These are phyloP conservation scores for Noctua janthina DNA, from an alignment of 2,888 invertebrate species.

Conservation along the genomic window DNA sequence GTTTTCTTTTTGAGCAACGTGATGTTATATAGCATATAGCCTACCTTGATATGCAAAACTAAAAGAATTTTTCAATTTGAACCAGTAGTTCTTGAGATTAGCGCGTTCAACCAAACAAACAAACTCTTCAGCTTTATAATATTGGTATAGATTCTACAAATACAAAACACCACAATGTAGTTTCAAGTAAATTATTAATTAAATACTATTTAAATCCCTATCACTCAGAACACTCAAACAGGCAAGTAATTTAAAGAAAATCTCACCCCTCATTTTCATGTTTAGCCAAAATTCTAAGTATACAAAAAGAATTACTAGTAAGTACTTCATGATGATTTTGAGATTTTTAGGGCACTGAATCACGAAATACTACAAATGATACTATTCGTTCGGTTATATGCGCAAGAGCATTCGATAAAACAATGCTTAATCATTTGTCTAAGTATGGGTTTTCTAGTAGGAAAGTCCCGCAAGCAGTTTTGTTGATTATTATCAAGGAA, in stretches of 20 bases:
- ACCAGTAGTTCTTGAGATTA: too few relatives aligned
- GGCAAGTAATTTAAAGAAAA: not conserved
- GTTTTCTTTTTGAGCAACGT: too few relatives aligned
- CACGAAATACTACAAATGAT: slow-evolving; percentile 1
- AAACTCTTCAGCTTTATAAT: too few relatives aligned
- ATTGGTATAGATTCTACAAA: not conserved
- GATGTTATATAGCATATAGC: too few relatives aligned
- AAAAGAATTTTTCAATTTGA: too few relatives aligned
- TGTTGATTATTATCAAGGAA: not conserved
- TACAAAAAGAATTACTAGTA: slow-evolving; percentile 69
- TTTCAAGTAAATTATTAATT: slow-evolving; percentile 29
- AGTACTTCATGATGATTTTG: slow-evolving; percentile 64
- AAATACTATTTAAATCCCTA: not conserved
- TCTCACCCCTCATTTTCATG: slow-evolving; percentile 83
- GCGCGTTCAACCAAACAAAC: too few relatives aligned
- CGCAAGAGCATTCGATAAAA: slow-evolving; percentile 31
- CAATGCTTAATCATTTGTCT: not conserved
- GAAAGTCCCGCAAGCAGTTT: not conserved
- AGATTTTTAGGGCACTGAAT: slow-evolving; percentile 40
- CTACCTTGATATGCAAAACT: too few relatives aligned
- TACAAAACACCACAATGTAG: not conserved
- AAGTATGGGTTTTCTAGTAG: not conserved
- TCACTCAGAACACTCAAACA: not conserved
- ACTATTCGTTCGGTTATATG: slow-evolving; percentile 33
- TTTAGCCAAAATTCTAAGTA: slow-evolving; percentile 75